phyloP scores from a whole-genome alignment of 2,888 invertebrate species.

The Liodrosophila aerea region DNA sequence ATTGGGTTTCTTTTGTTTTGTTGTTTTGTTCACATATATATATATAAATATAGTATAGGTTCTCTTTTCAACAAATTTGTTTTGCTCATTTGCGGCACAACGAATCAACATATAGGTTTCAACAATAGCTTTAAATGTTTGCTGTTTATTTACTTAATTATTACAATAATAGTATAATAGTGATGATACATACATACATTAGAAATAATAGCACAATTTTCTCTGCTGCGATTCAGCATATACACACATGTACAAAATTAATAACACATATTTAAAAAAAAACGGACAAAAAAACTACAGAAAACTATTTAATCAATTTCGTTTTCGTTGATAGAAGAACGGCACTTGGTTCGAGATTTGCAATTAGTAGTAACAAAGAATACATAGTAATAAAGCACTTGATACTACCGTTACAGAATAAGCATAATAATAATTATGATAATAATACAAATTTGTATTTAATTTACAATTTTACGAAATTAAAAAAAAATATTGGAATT shows the following conservation, averaged over 20 bases:
- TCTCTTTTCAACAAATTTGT: too few relatives aligned
- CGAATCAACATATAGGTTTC: slow-evolving; percentile 36
- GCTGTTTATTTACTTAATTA: slow-evolving; percentile 47
- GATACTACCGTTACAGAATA: slow-evolving; percentile 2
- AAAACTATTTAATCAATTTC: neutral
- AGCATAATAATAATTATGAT: slow-evolving; percentile 17
- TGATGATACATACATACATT: slow-evolving; percentile 29
- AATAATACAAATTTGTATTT: slow-evolving; percentile 36
- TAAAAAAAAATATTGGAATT: slow-evolving; percentile 6
- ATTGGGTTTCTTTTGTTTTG: slow-evolving; percentile 8
- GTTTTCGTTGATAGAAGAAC: neutral
- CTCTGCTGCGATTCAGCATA: too few relatives aligned
- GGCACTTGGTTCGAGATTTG: too few relatives aligned
- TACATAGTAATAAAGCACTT: slow-evolving; percentile 5
- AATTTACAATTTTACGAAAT: slow-evolving; percentile 7
- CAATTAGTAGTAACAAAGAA: neutral
- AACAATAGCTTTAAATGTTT: slow-evolving; percentile 46
- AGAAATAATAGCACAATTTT: slow-evolving; percentile 58
- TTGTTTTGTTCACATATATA: neutral
- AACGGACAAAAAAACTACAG: slow-evolving; percentile 3
- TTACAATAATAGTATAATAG: slow-evolving; percentile 26
- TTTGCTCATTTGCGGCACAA: slow-evolving; percentile 26
- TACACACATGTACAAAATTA: slow-evolving; percentile 31
- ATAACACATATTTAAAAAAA: slow-evolving; percentile 34
- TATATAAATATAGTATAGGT: too few relatives aligned